Conservation (phyloP, 92 coral and sea anemone species). For the Porites divaricata region DNA sequence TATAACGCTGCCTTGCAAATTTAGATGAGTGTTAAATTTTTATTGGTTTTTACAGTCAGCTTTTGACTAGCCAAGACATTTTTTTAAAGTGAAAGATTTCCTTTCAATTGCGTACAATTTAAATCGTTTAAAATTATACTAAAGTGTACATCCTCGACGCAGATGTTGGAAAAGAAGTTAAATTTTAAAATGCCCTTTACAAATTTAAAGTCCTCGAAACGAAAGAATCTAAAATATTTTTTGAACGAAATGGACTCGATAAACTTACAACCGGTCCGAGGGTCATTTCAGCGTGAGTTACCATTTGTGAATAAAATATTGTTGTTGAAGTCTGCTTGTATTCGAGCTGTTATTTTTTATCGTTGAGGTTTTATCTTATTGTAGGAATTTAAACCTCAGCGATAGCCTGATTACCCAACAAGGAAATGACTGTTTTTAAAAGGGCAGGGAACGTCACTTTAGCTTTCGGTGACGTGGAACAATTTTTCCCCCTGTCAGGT, state of each 20-base stretch:
- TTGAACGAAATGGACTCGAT: background rate
- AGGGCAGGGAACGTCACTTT: too few species aligned
- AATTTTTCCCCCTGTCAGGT: too few species aligned
- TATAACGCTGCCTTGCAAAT: too few species aligned
- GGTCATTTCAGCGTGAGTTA: background rate
- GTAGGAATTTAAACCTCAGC: background rate
- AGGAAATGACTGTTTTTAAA: too few species aligned
- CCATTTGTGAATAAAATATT: conserved; percentile 23
- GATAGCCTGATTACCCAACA: too few species aligned
- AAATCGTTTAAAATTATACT: background rate
- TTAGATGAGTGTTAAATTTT: too few species aligned
- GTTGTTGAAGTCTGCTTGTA: conserved; percentile 4
- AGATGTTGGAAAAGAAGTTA: background rate
- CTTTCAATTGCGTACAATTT: background rate
- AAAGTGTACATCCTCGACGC: too few species aligned
- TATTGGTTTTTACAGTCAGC: too few species aligned
- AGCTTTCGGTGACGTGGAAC: too few species aligned
- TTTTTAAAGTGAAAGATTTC: background rate
- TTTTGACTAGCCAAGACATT: background rate
- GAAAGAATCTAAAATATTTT: background rate
- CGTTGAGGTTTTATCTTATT: background rate
- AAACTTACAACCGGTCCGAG: background rate
- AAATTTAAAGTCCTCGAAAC: background rate
- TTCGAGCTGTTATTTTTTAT: background rate
- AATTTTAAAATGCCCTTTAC: background rate